Conservation (phyloP, 2,888 invertebrate genomes). For the Acholoe squamosa region DNA sequence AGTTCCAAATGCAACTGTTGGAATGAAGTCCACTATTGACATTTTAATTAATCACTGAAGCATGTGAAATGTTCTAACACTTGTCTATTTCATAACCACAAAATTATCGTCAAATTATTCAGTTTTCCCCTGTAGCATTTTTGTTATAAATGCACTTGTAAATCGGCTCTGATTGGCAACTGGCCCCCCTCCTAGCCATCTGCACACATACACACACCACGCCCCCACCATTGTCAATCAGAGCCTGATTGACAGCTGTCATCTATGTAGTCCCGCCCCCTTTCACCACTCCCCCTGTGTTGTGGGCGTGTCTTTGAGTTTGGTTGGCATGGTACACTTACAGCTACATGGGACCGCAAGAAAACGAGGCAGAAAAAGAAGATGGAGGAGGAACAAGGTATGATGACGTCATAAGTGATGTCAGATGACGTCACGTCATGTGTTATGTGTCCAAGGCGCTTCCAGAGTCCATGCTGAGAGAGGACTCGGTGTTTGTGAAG, state of each 20-base stretch:
- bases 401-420: constrained; percentile 44
- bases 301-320: constrained; percentile 54
- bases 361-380: constrained; percentile 48
- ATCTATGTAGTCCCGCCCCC: not conserved
- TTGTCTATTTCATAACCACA: not conserved
- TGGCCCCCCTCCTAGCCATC: not conserved
- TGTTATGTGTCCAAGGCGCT: not conserved
- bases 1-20: too few species aligned
- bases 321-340: constrained; percentile 58
- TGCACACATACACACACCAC: not conserved
- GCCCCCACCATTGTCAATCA: not conserved
- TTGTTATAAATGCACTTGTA: not conserved
- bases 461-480: not conserved
- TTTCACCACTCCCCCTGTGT: constrained; percentile 27
- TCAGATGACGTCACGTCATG: constrained; percentile 17
- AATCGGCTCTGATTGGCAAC: constrained; percentile 18
- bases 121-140: not conserved
- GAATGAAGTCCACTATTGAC: too few species aligned
- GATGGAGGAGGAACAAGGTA: constrained; percentile 55
- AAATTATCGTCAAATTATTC: not conserved
- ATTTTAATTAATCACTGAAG: not conserved
- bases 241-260: constrained; percentile 17
- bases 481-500: too few species aligned
- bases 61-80: not conserved
- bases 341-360: constrained; percentile 67